Base-by-base conservation (phyloP, 2,797 vertebrate species). In the Pangasius larnaudii region DNA sequence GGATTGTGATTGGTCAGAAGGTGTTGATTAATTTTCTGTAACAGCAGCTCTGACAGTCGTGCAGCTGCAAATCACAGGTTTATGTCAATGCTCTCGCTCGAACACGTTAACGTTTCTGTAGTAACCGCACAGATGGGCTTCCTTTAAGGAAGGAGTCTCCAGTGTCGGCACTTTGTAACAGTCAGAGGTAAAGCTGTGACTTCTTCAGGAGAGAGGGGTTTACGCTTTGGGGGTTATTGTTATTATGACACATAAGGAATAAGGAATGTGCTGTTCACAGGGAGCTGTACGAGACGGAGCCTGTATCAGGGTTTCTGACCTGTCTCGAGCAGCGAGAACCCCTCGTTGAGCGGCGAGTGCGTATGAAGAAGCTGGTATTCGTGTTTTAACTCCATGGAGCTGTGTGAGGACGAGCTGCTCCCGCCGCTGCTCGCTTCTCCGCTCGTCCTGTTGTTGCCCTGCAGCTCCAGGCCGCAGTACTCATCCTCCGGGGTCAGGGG, bases 321-420 rank as follows among this genome's bases (percentile, higher is more conserved):
- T 0, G 97, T 96, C 84, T 98, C 97, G 0, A 96, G 94, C 85
- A 96, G 88, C 0, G 96, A 97, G 93, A 96, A 96, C 36, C 95
- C 93, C 0, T 96, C 95, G 84, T 93, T 94, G 88, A 96, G 89
- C 63, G 96, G 95, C 14, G 94, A 63, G 88, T 93, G 67, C 87
- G 96, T 92, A 58, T 96, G 95, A 91, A 97, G 93, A 85, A 97
- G 94, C 94, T 97, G 96, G 33, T 97, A 97, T 89, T 98, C 97
- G 19, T 97, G 97, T 87, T 97, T 97, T 91, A 97, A 95, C 88
- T 98, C 97, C 0, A 97, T 97, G 0, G 97, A 97, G 65, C 96
- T 96, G 90, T 97, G 97, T 0, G 97, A 96, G 0, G 97, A 98
- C 0, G 95, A 96, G 89, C 93, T 93, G 89, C 95, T 96, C 14